Base-by-base conservation (phyloP, 2,113 vertebrate genomes). In the Smithornis capensis region DNA sequence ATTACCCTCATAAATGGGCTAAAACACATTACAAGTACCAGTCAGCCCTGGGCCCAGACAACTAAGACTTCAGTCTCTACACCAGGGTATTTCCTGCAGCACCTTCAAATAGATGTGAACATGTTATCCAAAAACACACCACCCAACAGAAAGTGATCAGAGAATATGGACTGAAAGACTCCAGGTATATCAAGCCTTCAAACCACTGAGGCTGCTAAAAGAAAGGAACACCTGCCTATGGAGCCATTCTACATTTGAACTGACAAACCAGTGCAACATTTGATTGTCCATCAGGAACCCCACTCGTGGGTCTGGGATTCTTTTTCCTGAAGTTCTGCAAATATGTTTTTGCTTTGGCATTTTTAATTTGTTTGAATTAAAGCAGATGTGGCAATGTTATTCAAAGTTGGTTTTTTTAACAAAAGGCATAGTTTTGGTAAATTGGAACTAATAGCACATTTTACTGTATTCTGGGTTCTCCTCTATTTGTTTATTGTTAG, bases 401-500 rank as follows among this genome's bases (percentile, higher is more conserved):
- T 55, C 2, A 5, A 15, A 1, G 11, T 35, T 64, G 19, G 7
- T 19, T 25, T 25, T 60, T 67, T 75, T 31, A 28, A 76, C 62
- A 37, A 44, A 91, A 82, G 13, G 1, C 44, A 69, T 3, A 9
- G 21, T 59, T 83, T 63, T 52, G 33, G 27, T 28, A 70, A 86
- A 15, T 47, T 81, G 12, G 57, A 69, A 83, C 14, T 71, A 89
- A 77, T 1, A 1, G 37, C 37, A 77, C 9, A 42, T 74, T 90
- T 45, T 65, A 80, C 45, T 86, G 6, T 50, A 68, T 38, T 37
- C 38, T 16, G n/a, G 1, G 14, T 45, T 84, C 90, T 89, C 76
- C 64, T 81, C 49, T 73, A 92, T 89, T 92, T 96, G 68, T 90
- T 91, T 89, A 89, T 69, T 69, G 12, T 78, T 64, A 50, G 49